Evolutionary conservation across 2,888 invertebrate species (phyloP).

Genomic region (Pasiphila rectangulata): DNA sequence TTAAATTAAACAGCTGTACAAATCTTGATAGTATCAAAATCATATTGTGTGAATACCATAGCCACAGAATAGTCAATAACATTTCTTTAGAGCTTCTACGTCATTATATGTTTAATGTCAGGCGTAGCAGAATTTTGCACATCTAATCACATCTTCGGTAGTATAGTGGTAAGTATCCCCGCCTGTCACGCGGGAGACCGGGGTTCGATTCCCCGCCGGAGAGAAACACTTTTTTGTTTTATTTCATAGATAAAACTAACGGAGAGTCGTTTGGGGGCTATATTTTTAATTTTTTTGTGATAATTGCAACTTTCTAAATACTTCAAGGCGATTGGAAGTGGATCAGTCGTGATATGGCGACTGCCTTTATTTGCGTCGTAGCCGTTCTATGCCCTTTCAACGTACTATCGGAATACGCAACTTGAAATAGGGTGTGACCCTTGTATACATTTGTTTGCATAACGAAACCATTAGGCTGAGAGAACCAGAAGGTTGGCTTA

Average conservation of each 20-base stretch:
- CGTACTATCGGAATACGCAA: constrained; percentile 19
- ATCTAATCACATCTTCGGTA: constrained; percentile 60
- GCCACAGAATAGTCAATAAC: no score
- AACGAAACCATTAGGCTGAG: constrained; percentile 2
- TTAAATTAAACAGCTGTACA: no score
- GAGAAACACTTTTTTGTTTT: constrained; percentile 35
- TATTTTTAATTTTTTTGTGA: not conserved
- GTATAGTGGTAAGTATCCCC: constrained; percentile 82
- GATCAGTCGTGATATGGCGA: constrained; percentile 35
- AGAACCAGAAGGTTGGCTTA: not conserved
- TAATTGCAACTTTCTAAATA: constrained; percentile 7
- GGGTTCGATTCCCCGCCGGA: constrained; percentile 82
- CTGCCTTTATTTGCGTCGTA: constrained; percentile 21
- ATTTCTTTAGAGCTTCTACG: no score
- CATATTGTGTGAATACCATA: no score
- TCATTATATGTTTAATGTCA: not conserved
- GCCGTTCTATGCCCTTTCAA: constrained; percentile 24
- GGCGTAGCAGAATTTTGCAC: constrained; percentile 1
- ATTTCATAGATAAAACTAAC: not conserved
- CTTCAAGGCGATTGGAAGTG: constrained; percentile 23
- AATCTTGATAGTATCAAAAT: no score
- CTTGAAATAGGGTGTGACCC: constrained; percentile 20
- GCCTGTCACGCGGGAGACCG: constrained; percentile 83
- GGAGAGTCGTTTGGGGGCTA: not conserved
- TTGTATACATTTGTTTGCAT: constrained; percentile 19